Conservation (phyloP, 2,888 invertebrate species). For the Trichopoda pennipes region DNA sequence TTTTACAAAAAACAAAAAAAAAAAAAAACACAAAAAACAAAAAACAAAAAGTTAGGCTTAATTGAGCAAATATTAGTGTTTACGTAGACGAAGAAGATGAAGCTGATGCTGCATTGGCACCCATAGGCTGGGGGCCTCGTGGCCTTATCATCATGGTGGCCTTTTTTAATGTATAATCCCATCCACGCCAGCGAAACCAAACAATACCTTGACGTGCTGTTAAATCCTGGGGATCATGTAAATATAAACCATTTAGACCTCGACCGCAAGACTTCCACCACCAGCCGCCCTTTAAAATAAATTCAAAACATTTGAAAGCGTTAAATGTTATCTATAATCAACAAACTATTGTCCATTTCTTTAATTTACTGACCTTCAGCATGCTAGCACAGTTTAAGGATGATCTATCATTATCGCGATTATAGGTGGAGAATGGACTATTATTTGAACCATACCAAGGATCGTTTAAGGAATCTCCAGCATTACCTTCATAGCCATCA, state of each 20-base stretch:
- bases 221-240: constrained; percentile 94
- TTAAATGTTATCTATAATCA: not conserved
- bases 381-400: constrained; percentile 95
- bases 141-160: constrained; percentile 97
- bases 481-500: constrained; percentile 94
- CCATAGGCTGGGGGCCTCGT: constrained; percentile 76
- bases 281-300: constrained; percentile 87
- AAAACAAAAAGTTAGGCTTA: constrained; percentile 35
- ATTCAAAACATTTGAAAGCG: not conserved
- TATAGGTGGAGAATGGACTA: constrained; percentile 95
- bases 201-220: constrained; percentile 96
- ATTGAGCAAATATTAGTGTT: constrained; percentile 24
- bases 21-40: too few relatives aligned
- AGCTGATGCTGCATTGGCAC: constrained; percentile 72
- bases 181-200: constrained; percentile 97
- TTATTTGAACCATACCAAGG: constrained; percentile 97
- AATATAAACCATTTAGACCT: constrained; percentile 92
- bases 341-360: too few relatives aligned
- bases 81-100: constrained; percentile 64
- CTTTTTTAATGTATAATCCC: constrained; percentile 95
- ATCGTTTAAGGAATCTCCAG: constrained; percentile 94
- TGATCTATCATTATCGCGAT: constrained; percentile 94
- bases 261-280: constrained; percentile 97
- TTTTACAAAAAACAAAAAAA: constrained; percentile 55
- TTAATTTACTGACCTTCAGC: constrained; percentile 84